Evolutionary conservation across 2,888 invertebrate genomes (phyloP), one percentile per base, ranked within the genome.

Genomic region (Tenthredo livida): DNA sequence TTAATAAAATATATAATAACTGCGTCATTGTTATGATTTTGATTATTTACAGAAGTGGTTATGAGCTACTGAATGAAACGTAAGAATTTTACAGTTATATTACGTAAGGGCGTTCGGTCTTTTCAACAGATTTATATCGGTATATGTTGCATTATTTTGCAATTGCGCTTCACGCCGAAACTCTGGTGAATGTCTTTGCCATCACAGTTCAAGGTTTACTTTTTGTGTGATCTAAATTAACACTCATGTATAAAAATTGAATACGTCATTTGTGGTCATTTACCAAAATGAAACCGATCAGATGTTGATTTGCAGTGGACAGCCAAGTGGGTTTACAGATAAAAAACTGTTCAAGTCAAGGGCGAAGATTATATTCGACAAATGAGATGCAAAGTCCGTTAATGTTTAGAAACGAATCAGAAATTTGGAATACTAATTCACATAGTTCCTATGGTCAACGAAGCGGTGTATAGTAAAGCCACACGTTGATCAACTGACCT

Each of bases 391-490:
- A 12, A 17, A 33, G 33, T 67, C 33, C 25, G 17, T 25, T 29
- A 33, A 67, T 67, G 5, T 1, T 17, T 17, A 15, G 33, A 67
- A 9, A 33, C 5, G 61, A 61, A 67, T 33, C 17, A 33, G 29
- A 67, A 67, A 67, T 67, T 67, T 33, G 10, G 33, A 67, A 67
- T 67, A 67, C 7, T 33, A 67, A 67, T 67, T 67, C 67, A 15
- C 33, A 15, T 33, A 25, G 29, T 67, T 67, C 12, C 33, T 17
- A 67, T 25, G 33, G 33, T 67, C 67, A 33, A 17, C 3, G 25
- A 67, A 17, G 15, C 33, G 67, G 17, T 67, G 33, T 33, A 67
- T 67, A 29, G 33, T 33, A 33, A 33, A 67, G 33, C 5, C 4
- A 29, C 33, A 17, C 33, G 67, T 67, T 67, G 6, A 67, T 21